Percentiles rank a stretch among this genome's conserved stretches.
phyloP scores from a whole-genome alignment of 2,113 vertebrate species.

The Hepsetus odoe region DNA sequence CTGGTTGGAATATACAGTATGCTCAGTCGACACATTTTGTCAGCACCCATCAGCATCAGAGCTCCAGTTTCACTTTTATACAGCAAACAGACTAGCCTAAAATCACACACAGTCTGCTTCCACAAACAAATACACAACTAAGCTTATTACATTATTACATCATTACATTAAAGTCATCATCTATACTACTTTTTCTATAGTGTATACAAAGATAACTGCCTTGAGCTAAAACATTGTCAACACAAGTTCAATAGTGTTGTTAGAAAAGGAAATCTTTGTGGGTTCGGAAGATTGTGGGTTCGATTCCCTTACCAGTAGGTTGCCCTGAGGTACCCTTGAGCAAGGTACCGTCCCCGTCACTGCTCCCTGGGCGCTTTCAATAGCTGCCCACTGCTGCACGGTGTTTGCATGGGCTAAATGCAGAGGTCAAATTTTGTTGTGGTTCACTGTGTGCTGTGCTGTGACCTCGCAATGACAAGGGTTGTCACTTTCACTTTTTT shows the following conservation, averaged over 20 bases:
- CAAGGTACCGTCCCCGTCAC: too few relatives aligned
- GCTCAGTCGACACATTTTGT: slow-evolving; percentile 21
- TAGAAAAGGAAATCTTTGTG: not conserved
- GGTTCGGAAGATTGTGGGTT: too few relatives aligned
- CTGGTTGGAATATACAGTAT: not conserved
- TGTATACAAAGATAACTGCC: not conserved
- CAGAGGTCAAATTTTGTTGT: too few relatives aligned
- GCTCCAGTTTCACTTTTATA: not conserved
- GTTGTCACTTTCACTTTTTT: too few relatives aligned
- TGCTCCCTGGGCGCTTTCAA: too few relatives aligned
- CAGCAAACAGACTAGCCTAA: slow-evolving; percentile 13
- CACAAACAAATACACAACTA: not conserved
- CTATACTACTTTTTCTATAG: not conserved
- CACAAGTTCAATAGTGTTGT: not conserved
- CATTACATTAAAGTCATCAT: not conserved
- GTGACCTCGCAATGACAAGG: too few relatives aligned
- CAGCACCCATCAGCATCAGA: slow-evolving; percentile 27
- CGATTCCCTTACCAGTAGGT: too few relatives aligned
- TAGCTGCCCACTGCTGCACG: too few relatives aligned
- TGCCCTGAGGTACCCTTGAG: too few relatives aligned
- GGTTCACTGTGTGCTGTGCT: too few relatives aligned
- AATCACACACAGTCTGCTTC: not conserved
- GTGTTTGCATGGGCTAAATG: too few relatives aligned
- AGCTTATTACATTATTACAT: too few relatives aligned
- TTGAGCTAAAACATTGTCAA: not conserved